Conservation (phyloP, 2,113 vertebrate genomes). For the Sisor rabdophorus region DNA sequence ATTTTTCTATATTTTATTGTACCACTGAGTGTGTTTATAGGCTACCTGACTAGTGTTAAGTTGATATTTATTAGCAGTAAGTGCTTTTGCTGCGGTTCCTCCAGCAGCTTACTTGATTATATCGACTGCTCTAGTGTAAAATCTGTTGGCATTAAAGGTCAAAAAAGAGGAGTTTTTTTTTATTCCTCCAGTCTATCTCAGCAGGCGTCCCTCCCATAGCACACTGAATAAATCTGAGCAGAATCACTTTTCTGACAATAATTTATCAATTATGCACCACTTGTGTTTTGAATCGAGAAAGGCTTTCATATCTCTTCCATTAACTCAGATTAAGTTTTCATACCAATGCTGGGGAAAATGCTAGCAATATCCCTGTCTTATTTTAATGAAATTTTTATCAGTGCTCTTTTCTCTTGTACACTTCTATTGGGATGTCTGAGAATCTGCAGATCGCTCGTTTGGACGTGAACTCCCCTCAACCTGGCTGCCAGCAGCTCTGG, state of each 20-base stretch:
- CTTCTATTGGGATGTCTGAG: conserved; percentile 99
- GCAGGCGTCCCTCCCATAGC: conserved; percentile 75
- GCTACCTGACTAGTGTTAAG: conserved; percentile 69
- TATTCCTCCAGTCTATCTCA: conserved; percentile 24
- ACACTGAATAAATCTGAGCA: conserved; percentile 92
- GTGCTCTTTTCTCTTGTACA: conserved; percentile 92
- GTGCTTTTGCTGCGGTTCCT: conserved; percentile 73
- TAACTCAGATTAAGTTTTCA: conserved; percentile 99
- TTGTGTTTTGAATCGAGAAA: conserved; percentile 99
- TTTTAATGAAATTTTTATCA: conserved; percentile 99
- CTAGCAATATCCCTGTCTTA: conserved; percentile 99
- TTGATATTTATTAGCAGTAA: conserved; percentile 77
- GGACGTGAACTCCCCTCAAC: conserved; percentile 99
- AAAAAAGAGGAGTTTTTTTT: conserved; percentile 78
- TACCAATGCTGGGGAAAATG: conserved; percentile 97
- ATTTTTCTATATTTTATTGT: conserved; percentile 52
- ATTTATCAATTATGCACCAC: conserved; percentile 98
- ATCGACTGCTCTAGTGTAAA: conserved; percentile 94
- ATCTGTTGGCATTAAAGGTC: conserved; percentile 90
- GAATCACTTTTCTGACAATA: conserved; percentile 99
- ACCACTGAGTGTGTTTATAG: conserved; percentile 57
- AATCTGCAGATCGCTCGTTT: conserved; percentile 93
- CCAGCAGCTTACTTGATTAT: conserved; percentile 88
- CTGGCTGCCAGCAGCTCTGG: conserved; percentile 93
- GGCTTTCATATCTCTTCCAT: conserved; percentile 99